A percentile compares a stretch with the other conserved stretches of the same genome.
These are phyloP conservation scores for Seira musarum DNA, from an alignment of 2,888 invertebrate genomes.

Conservation along the genomic window DNA sequence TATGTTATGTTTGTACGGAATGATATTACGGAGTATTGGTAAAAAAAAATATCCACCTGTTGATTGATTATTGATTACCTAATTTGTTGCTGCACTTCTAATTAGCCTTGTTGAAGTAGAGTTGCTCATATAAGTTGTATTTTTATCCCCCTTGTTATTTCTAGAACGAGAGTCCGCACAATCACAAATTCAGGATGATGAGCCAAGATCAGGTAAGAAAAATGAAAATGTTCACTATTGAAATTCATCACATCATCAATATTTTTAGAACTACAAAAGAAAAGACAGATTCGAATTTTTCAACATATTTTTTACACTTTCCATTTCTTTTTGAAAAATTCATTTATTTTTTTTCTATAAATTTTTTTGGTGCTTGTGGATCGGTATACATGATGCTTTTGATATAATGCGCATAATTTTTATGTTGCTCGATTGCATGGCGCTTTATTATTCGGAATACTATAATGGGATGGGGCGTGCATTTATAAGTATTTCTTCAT, in stretches of 20 bases:
- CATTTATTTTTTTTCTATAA: conserved; percentile 14
- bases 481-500: conserved; percentile 3
- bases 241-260: no score
- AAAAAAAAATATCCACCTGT: background rate
- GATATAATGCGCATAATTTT: conserved; percentile 24
- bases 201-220: conserved; percentile 66
- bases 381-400: conserved; percentile 50
- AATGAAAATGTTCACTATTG: background rate
- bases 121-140: conserved; percentile 12
- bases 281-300: conserved; percentile 9
- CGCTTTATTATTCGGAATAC: background rate
- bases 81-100: conserved; percentile 1
- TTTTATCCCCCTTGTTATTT: conserved; percentile 58
- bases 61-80: background rate
- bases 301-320: conserved; percentile 17
- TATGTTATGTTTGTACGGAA: no score
- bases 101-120: conserved; percentile 12
- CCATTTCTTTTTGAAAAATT: background rate
- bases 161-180: conserved; percentile 66
- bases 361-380: conserved; percentile 49
- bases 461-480: background rate
- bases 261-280: no score
- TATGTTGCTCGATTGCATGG: background rate
- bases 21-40: no score
- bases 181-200: conserved; percentile 65